Evolutionary conservation across 2,113 vertebrate genomes (phyloP), one percentile per base, ranked within the genome.

Genomic region (Xenus cinereus): DNA sequence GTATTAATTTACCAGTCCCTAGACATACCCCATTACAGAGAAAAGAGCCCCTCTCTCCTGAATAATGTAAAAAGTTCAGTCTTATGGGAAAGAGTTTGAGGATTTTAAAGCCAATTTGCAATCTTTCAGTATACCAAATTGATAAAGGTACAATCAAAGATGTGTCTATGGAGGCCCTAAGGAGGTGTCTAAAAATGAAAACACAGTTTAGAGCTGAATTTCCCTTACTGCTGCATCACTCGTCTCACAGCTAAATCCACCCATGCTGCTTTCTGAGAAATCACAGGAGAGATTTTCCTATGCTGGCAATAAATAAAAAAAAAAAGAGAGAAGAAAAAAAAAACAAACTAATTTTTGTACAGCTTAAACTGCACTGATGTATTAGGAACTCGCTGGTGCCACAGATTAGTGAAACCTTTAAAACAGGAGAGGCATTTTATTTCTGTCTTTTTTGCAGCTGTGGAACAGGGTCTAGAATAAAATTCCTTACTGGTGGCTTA

Each of bases 1-100:
- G 95, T 93, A 95, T 97, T 97, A 96, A 97, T 97, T 97, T 97
- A 94, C 79, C 9, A 12, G 86, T 93, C 89, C 85, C 91, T 77
- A 85, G 89, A 77, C 66, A 66, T 23, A 54, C 32, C 84, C 87
- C 89, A 96, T 95, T 89, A 87, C 59, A 76, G 69, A 77, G 51
- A 81, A 93, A 92, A 95, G 80, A 95, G 83, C 73, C 76, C 80
- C 62, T 95, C 68, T 94, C 41, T 83, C 48, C 89, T 62, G 71
- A 78, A 79, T 82, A 87, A 93, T 91, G 66, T 24, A 53, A 83
- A n/a, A 88, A 91, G 50, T 86, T 95, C 53, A 24, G 84, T 82
- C 69, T 94, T 90, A 43, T 21, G 43, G 81, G 83, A 67, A 63
- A 91, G 76, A 95, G 89, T 67, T 90, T 46, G 79, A 84, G 73